Conservation (phyloP, 2,113 vertebrate genomes). For the Hyla sarda region DNA sequence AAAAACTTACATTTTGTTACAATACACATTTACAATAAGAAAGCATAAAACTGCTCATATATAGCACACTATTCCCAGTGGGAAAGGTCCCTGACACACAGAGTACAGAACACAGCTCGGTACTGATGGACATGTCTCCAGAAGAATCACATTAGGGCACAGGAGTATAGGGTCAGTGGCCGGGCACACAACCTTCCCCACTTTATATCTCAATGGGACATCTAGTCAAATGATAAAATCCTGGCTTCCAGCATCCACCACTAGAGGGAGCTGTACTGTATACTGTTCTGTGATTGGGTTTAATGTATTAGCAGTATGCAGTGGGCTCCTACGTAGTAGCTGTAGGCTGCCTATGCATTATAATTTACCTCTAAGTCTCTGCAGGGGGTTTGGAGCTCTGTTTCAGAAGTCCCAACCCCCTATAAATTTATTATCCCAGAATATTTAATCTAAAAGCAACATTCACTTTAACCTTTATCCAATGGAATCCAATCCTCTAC, state of each 20-base stretch:
- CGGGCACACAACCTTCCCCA: background rate
- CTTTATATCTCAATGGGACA: background rate
- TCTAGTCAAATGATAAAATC: background rate
- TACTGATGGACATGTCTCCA: slow-evolving; percentile 64
- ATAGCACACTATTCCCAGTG: slow-evolving; percentile 67
- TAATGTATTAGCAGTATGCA: background rate
- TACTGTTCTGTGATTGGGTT: background rate
- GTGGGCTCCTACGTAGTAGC: background rate
- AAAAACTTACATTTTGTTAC: slow-evolving; percentile 55
- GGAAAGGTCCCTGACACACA: slow-evolving; percentile 65
- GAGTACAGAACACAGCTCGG: slow-evolving; percentile 65
- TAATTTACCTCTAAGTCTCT: background rate
- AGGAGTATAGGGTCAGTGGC: background rate
- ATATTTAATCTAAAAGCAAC: background rate
- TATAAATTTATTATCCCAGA: background rate
- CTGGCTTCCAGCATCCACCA: background rate
- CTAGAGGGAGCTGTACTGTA: background rate
- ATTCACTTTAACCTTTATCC: too few relatives aligned
- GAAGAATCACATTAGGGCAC: slow-evolving; percentile 62
- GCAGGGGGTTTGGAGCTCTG: too few relatives aligned
- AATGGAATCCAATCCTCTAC: too few relatives aligned
- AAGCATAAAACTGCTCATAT: slow-evolving; percentile 71
- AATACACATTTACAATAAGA: slow-evolving; percentile 56
- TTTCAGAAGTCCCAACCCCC: too few relatives aligned
- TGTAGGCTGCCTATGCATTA: background rate